These are phyloP conservation scores for Verasper variegatus DNA, from an alignment of 2,113 vertebrate genomes.

Conservation along the genomic window DNA sequence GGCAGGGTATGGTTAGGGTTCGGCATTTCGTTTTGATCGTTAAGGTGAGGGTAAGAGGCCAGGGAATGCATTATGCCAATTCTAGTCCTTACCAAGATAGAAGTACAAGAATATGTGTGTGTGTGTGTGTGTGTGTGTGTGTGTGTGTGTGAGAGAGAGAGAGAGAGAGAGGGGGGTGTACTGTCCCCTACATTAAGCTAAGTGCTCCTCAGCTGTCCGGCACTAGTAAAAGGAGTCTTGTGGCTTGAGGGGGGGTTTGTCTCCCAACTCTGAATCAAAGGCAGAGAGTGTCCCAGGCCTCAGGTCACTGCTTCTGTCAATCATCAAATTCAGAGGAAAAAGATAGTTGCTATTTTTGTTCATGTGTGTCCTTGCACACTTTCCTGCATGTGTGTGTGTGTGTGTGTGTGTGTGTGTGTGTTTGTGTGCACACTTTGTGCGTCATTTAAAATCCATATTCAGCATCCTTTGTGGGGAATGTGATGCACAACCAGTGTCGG, in stretches of 20 bases:
- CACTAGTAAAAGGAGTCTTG: conserved; percentile 76
- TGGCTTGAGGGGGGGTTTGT: conserved; percentile 51
- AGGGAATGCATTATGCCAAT: too few relatives aligned
- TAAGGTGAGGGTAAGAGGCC: too few relatives aligned
- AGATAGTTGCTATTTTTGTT: conserved; percentile 39
- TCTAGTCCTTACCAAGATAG: too few relatives aligned
- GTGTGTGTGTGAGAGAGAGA: not conserved
- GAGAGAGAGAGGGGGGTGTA: conserved; percentile 17
- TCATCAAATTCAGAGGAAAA: conserved; percentile 71
- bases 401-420: not conserved
- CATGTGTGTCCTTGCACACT: conserved; percentile 9
- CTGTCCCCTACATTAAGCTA: conserved; percentile 82
- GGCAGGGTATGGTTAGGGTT: too few relatives aligned
- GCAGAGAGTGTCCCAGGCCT: conserved; percentile 62
- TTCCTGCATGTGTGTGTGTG: conserved; percentile 25
- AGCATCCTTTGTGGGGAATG: conserved; percentile 28
- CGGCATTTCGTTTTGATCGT: too few relatives aligned
- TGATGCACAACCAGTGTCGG: conserved; percentile 31
- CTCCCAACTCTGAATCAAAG: conserved; percentile 1
- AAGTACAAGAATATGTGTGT: conserved; percentile 4
- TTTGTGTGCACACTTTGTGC: conserved; percentile 16
- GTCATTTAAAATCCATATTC: conserved; percentile 34
- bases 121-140: too few relatives aligned
- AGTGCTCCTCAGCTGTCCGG: conserved; percentile 82
- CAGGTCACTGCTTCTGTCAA: conserved; percentile 73